Conservation (phyloP, 2,113 vertebrate genomes). For the Coreoperca whiteheadi region DNA sequence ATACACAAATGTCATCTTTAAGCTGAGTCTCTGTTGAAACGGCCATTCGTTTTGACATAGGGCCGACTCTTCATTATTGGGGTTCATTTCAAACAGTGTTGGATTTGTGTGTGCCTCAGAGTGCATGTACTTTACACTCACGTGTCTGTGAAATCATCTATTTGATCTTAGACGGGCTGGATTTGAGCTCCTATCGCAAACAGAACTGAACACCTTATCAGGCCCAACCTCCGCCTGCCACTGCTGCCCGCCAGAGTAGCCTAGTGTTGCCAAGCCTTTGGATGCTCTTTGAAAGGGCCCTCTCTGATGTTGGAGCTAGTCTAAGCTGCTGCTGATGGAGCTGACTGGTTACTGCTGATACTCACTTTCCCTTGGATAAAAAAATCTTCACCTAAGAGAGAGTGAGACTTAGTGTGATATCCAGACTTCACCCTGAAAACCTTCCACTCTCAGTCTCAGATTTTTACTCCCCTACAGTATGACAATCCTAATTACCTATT, state of each 20-base stretch:
- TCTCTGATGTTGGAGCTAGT: conserved; percentile 57
- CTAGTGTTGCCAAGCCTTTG: conserved; percentile 22
- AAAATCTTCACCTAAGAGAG: conserved; percentile 9
- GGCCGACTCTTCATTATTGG: conserved; percentile 13
- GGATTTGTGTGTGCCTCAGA: conserved; percentile 10
- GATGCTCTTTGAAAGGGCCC: conserved; percentile 43
- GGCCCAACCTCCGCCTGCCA: conserved; percentile 40
- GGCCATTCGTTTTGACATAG: conserved; percentile 5
- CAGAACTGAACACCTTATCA: conserved; percentile 56
- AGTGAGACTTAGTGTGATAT: conserved; percentile 1
- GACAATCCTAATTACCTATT: not conserved
- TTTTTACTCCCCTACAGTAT: not conserved
- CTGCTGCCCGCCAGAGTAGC: conserved; percentile 2
- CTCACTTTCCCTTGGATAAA: conserved; percentile 17
- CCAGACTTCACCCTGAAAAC: not conserved
- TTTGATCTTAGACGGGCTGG: conserved; percentile 51
- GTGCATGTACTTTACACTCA: not conserved
- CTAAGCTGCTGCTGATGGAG: conserved; percentile 44
- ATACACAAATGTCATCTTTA: conserved; percentile 78
- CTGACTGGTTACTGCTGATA: conserved; percentile 54
- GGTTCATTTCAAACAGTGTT: conserved; percentile 9
- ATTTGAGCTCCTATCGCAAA: conserved; percentile 49
- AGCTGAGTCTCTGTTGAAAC: conserved; percentile 56
- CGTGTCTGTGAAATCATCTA: conserved; percentile 45
- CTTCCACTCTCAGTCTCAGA: not conserved